A percentile compares a stretch with the other conserved stretches of the same genome.
These are phyloP conservation scores for Scaptomyza cyrtandrae DNA, from an alignment of 2,888 invertebrate species.

Conservation along the genomic window DNA sequence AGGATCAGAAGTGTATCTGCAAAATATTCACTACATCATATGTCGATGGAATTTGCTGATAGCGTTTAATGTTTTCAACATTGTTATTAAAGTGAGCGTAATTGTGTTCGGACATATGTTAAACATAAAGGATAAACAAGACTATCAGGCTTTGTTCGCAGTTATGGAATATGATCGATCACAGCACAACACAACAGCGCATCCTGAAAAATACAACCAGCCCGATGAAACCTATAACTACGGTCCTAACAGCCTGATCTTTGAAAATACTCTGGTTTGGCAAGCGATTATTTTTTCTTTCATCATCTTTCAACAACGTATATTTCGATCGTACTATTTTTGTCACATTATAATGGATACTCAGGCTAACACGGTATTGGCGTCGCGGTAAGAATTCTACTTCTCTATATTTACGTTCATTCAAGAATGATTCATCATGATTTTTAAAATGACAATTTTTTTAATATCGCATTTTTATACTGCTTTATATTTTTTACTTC, in stretches of 20 bases:
- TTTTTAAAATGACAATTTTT: too few species aligned
- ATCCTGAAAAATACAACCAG: background rate
- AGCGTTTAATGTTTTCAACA: slow-evolving; percentile 95
- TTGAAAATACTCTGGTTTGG: slow-evolving; percentile 90
- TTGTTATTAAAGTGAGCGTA: slow-evolving; percentile 92
- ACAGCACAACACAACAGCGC: background rate
- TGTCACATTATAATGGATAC: slow-evolving; percentile 98
- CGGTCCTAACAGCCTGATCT: slow-evolving; percentile 81
- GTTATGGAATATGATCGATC: slow-evolving; percentile 37
- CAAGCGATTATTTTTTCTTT: slow-evolving; percentile 97
- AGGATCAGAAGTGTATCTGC: slow-evolving; percentile 97
- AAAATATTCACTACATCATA: slow-evolving; percentile 92
- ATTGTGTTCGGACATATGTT: slow-evolving; percentile 96
- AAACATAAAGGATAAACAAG: slow-evolving; percentile 19
- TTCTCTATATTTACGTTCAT: too few species aligned
- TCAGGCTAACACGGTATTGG: slow-evolving; percentile 96
- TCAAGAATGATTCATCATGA: too few species aligned
- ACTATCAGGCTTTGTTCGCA: slow-evolving; percentile 50
- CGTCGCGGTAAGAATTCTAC: slow-evolving; percentile 89
- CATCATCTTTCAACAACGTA: slow-evolving; percentile 93
- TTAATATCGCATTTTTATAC: too few species aligned
- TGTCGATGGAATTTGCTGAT: slow-evolving; percentile 94
- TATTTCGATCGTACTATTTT: slow-evolving; percentile 98
- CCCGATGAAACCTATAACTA: slow-evolving; percentile 36
- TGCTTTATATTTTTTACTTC: too few species aligned